Evolutionary conservation across 2,797 vertebrate species (phyloP).

Genomic region (Esox masquinongy): DNA sequence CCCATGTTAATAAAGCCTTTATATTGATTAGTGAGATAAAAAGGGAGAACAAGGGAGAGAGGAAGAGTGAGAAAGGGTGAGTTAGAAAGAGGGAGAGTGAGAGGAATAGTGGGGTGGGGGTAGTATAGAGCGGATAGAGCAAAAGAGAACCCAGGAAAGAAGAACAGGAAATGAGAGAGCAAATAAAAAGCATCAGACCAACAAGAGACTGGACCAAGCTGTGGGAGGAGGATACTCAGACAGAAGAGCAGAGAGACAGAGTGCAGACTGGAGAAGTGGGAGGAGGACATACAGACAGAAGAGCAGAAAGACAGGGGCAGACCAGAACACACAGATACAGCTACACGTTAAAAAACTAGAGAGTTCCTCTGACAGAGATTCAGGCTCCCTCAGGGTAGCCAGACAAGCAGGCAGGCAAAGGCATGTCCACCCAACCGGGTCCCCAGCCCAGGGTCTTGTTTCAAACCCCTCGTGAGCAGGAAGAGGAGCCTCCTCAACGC

Average conservation of each 20-base stretch:
- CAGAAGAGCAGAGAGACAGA: not conserved
- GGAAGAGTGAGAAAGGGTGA: not conserved
- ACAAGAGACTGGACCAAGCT: not conserved
- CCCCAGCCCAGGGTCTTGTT: slow-evolving; percentile 87
- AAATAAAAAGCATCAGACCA: not conserved
- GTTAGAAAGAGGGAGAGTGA: slow-evolving; percentile 19
- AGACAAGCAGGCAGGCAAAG: slow-evolving; percentile 66
- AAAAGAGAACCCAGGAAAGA: slow-evolving; percentile 47
- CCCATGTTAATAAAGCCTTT: too few relatives aligned
- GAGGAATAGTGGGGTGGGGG: slow-evolving; percentile 18
- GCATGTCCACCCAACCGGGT: slow-evolving; percentile 82
- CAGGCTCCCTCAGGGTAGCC: not conserved
- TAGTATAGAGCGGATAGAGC: slow-evolving; percentile 26
- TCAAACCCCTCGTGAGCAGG: slow-evolving; percentile 67
- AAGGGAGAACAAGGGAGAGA: slow-evolving; percentile 25
- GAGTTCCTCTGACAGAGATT: not conserved
- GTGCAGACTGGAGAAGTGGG: slow-evolving; percentile 13
- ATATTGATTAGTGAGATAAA: not conserved
- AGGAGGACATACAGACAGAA: slow-evolving; percentile 42
- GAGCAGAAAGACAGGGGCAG: not conserved
- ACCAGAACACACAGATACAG: slow-evolving; percentile 2
- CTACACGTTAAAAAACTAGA: slow-evolving; percentile 22
- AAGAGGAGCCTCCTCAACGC: slow-evolving; percentile 80
- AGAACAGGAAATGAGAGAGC: slow-evolving; percentile 29
- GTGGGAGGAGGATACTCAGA: not conserved